Evolutionary conservation across 2,113 vertebrate species (phyloP).

Genomic region (Oncorhynchus kisutch): DNA sequence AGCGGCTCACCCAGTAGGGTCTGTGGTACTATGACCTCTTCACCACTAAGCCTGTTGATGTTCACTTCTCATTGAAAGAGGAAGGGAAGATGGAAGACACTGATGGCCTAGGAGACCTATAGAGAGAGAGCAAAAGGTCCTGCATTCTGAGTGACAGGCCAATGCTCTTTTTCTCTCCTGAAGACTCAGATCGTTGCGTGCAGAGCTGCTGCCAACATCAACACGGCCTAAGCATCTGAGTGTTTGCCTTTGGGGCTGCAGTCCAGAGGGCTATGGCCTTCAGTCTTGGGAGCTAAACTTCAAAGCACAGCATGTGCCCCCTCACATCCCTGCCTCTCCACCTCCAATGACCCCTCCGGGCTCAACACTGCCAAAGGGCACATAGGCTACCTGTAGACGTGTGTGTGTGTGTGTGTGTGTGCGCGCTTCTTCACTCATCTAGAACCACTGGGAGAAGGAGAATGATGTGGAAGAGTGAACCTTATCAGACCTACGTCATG

Average conservation of each 20-base stretch:
- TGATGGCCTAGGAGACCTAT: background rate
- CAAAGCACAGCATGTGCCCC: background rate
- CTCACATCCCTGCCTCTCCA: background rate
- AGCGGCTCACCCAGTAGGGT: background rate
- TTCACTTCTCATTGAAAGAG: too few species aligned
- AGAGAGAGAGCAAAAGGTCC: background rate
- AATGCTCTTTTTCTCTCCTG: background rate
- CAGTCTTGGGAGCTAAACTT: constrained; percentile 15
- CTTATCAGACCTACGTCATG: too few species aligned
- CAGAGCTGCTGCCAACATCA: constrained; percentile 28
- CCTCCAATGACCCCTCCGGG: background rate
- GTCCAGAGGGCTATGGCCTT: background rate
- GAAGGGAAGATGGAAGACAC: background rate
- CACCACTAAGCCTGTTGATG: background rate
- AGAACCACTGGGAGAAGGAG: too few species aligned
- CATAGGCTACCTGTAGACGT: background rate
- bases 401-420: too few species aligned
- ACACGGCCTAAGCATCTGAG: constrained; percentile 5
- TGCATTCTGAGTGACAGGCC: background rate
- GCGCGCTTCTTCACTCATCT: too few species aligned
- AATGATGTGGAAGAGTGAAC: too few species aligned
- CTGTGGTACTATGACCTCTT: background rate
- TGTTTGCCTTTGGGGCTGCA: constrained; percentile 6
- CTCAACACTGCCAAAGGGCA: too few species aligned
- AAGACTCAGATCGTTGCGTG: background rate